Base-by-base conservation (phyloP, 1,140 invertebrate species). In the Drosophila lini region DNA sequence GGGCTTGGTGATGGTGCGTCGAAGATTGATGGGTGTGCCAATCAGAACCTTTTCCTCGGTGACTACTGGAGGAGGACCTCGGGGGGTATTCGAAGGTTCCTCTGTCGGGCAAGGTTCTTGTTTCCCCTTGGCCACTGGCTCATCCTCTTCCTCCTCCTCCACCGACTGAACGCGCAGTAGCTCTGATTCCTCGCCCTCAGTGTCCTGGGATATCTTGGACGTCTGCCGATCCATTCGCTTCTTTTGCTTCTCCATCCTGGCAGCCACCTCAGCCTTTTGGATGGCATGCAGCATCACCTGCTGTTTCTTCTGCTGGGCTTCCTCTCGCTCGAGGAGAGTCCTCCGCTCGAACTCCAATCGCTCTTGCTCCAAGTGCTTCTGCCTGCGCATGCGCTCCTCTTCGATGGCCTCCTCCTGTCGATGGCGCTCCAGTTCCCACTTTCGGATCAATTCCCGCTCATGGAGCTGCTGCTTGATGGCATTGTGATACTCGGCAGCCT, bases 381-480 rank as follows among this genome's bases (percentile, higher is more conserved):
- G 94, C 10, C 93, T 91, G 28, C 92, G 91, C 3, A 95, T 92
- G 28, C 95, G 92, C 48, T 94, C 93, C 58, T 95, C 95, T 73
- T 95, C 95, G 60, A 94, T 90, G 40, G 89, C 91, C 80, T 96
- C 95, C 74, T 96, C 95, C 60, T 91, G 90, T 10, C 94, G 74
- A n/a, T 92, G 91, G 25, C 91, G 92, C 55, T 95, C 94, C 42
- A 93, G 92, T 68, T 96, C 95, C 81, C 95, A 94, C 50, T 93
- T 94, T 3, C 94, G 92, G 36, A 93, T 92, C 41, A 92, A 82
- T 70, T 96, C 94, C 15, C 94, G 92, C 79, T 96, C 95, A 67
- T 95, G 94, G 5, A 96, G 90, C 75, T 96, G 95, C 77, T 95
- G 93, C 57, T 95, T 94, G 40, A 96, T 95, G 3, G 95, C 95